Evolutionary conservation across 2,888 invertebrate species (phyloP).

Genomic region (Sphaeridia pumilis): DNA sequence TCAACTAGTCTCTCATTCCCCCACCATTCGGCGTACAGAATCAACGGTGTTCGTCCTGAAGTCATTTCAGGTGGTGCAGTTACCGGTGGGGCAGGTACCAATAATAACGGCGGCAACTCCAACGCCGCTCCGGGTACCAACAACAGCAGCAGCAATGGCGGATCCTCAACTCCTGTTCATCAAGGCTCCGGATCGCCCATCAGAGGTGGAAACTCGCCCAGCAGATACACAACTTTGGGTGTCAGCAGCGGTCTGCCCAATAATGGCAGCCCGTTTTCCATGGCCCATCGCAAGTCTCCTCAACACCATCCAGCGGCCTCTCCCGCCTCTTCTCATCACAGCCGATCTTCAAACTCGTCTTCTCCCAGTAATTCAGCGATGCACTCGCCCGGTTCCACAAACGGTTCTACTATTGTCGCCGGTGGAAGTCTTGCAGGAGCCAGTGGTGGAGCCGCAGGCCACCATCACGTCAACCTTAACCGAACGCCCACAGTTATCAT

Average conservation of each 20-base stretch:
- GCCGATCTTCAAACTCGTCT: conserved; percentile 33
- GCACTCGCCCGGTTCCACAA: conserved; percentile 26
- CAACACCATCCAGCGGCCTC: conserved; percentile 2
- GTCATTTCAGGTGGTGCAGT: conserved; percentile 52
- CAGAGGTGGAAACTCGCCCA: conserved; percentile 18
- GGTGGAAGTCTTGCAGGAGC: conserved; percentile 32
- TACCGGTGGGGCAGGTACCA: conserved; percentile 16
- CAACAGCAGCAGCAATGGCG: conserved; percentile 5
- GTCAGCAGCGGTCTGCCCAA: conserved; percentile 3
- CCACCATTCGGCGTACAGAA: conserved; percentile 41
- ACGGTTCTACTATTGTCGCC: conserved; percentile 30
- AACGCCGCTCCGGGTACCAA: conserved; percentile 5
- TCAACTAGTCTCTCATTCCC: conserved; percentile 37
- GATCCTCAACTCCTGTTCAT: background rate
- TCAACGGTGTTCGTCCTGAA: conserved; percentile 71
- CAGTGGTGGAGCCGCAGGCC: conserved; percentile 37
- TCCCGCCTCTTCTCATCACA: conserved; percentile 11
- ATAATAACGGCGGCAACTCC: background rate
- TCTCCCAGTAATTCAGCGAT: conserved; percentile 34
- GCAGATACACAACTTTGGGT: conserved; percentile 2
- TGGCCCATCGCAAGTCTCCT: too few species aligned
- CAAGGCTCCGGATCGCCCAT: background rate
- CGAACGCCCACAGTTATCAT: conserved; percentile 77
- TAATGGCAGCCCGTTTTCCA: too few species aligned
- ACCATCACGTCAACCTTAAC: conserved; percentile 39